A percentile compares a stretch with the other conserved stretches of the same genome.
Conservation (phyloP, 2,113 vertebrate species). For the Chelonoidis abingdonii region DNA sequence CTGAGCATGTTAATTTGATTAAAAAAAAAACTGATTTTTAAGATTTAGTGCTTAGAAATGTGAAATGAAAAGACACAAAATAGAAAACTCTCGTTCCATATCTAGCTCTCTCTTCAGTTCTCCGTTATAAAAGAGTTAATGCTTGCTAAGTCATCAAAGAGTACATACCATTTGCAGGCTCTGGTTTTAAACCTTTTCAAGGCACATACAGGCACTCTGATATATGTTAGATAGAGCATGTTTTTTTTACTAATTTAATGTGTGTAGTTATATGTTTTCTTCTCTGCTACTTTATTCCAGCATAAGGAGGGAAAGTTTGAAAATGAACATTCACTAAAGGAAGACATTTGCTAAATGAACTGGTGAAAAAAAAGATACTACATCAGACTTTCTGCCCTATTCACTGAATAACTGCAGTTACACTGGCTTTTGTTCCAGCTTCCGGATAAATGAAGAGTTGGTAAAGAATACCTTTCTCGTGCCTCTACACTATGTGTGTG, state of each 20-base stretch:
- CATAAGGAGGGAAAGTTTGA: fast-evolving
- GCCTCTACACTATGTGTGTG: not conserved
- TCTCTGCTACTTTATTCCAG: not conserved
- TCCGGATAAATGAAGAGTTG: not conserved
- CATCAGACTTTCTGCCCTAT: not conserved
- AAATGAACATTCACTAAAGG: not conserved
- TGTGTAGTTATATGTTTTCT: not conserved
- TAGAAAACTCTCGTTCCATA: not conserved
- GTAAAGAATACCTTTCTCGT: not conserved
- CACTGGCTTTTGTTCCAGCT: not conserved
- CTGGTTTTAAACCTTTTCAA: not conserved
- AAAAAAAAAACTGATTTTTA: fast-evolving
- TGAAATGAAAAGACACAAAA: not conserved
- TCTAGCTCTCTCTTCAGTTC: not conserved
- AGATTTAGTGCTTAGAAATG: fast-evolving
- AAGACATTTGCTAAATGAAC: not conserved
- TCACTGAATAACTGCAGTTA: fast-evolving
- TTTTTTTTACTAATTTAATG: not conserved
- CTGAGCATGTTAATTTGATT: not conserved
- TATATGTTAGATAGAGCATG: not conserved
- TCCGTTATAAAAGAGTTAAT: not conserved
- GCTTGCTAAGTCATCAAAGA: not conserved
- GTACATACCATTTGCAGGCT: not conserved
- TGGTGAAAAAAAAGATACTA: not conserved
- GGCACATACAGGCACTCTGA: not conserved